Base-by-base conservation (phyloP, 2,888 invertebrate genomes). In the Selenia dentaria region DNA sequence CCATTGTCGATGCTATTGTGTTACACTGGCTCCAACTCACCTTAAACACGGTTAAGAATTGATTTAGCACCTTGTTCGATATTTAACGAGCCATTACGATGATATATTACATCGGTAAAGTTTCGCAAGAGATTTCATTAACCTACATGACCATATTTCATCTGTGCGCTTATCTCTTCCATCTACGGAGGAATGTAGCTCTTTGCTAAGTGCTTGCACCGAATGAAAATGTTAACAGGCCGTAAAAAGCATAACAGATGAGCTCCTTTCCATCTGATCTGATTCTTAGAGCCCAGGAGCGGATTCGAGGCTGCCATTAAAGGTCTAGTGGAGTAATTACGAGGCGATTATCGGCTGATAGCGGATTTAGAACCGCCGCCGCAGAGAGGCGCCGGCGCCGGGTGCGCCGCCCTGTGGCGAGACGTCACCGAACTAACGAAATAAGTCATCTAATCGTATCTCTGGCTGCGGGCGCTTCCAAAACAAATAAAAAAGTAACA, bases 261-360 rank as follows among this genome's bases (percentile, higher is more conserved):
- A 26, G 10, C 18, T 3, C 4, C 9, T 6, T 10, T 25, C 3
- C 4, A 12, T 14, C 6, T 25, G 14, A 2, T 14, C 24, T 35
- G 35, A 24, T 35, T 29, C 16, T 24, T 12, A 9, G 11, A 28
- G 24, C n/a, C 11, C 26, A 26, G 10, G 2, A 18, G 3, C 3
- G 22, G 29, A 13, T 18, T 29, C 29, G 28, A 24, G 33, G 38
- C 16, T 9, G 38, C 29, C 34, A 18, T 39, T 26, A 40, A 39
- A 35, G 36, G 46, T 8, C 11, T 9, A 40, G 35, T 36, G 18
- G 38, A 13, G 40, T 32, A 39, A 36, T 46, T 32, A 40, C 35
- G 46, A 36, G 35, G 10, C 8, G 46, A 46, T 46, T 39, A 45
- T 45, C 22, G 40, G 26, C 29, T 32, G 46, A 46, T 46, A 40